These are phyloP conservation scores for Megaleporinus macrocephalus DNA, from an alignment of 2,113 vertebrate species.

Conservation along the genomic window DNA sequence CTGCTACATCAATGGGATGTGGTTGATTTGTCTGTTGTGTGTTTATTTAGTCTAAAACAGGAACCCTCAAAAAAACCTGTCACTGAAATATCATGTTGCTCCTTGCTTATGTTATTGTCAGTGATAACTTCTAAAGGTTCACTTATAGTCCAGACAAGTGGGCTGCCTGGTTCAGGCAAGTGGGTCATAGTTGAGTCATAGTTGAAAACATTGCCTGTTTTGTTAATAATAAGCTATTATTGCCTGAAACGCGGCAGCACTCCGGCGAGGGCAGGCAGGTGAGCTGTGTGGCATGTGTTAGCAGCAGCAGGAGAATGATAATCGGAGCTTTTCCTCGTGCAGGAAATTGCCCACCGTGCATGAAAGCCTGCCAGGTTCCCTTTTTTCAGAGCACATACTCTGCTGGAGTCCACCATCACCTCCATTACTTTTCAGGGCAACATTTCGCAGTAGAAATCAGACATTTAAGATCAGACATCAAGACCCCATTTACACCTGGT, in stretches of 20 bases:
- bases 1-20: no score
- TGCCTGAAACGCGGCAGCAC: background rate
- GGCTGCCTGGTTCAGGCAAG: background rate
- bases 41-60: no score
- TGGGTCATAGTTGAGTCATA: background rate
- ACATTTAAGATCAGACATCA: no score
- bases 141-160: background rate
- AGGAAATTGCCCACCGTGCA: constrained; percentile 10
- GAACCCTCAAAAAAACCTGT: no score
- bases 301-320: constrained; percentile 40
- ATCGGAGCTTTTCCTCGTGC: background rate
- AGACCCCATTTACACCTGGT: no score
- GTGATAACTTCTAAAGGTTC: no score
- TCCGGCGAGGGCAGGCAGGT: constrained; percentile 1
- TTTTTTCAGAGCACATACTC: background rate
- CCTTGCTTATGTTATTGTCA: no score
- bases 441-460: no score
- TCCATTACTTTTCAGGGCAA: background rate
- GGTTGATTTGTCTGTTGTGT: no score
- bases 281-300: constrained; percentile 46
- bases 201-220: background rate
- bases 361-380: constrained; percentile 24
- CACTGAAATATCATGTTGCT: no score
- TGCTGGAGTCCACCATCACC: background rate
- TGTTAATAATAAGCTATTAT: constrained; percentile 23